Conservation (phyloP, 2,113 vertebrate species). For the Actenoides hombroni region DNA sequence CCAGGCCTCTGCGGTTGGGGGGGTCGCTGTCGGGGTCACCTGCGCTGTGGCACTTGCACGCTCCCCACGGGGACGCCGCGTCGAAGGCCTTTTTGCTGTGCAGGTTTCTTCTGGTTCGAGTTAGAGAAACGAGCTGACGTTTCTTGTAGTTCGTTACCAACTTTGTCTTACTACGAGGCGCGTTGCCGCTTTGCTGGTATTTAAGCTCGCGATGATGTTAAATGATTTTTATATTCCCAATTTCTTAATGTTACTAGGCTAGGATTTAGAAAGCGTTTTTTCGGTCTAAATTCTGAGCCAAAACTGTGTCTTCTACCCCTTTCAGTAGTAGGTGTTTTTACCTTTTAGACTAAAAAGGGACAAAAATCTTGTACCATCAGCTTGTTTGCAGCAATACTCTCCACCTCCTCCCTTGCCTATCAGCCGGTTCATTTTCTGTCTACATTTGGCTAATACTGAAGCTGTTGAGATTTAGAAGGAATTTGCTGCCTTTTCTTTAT, state of each 20-base stretch:
- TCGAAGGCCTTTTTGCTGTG: background rate
- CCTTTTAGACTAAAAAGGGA: slow-evolving; percentile 48
- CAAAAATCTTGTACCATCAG: slow-evolving; percentile 25
- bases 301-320: background rate
- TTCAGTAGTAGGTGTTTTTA: background rate
- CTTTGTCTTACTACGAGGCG: background rate
- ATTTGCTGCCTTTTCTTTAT: background rate
- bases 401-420: background rate
- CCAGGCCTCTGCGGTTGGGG: background rate
- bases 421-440: background rate
- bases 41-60: accelerated
- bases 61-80: background rate
- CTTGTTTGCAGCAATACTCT: slow-evolving; percentile 44
- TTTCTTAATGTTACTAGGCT: background rate
- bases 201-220: background rate
- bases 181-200: background rate
- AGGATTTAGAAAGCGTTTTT: background rate
- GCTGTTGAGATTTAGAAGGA: background rate
- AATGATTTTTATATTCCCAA: background rate
- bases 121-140: background rate
- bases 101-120: background rate
- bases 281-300: slow-evolving; percentile 47
- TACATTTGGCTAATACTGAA: background rate
- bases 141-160: background rate
- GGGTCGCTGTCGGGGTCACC: background rate